These are phyloP conservation scores for Acanthaster planci DNA, from an alignment of 35 echinoderm and acorn worm species.

Conservation along the genomic window DNA sequence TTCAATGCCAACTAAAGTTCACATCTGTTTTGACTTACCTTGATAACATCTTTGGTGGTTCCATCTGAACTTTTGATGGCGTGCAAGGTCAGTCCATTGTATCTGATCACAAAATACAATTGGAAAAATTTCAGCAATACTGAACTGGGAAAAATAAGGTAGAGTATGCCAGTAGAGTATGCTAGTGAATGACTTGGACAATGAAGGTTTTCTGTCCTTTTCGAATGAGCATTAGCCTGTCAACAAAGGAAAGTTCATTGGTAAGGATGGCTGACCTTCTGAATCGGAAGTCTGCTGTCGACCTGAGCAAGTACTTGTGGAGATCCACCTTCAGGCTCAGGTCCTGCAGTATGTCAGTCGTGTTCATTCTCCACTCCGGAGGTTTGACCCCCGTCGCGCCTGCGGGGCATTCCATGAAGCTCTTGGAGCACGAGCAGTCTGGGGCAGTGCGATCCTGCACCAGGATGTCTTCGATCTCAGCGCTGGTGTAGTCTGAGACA, in stretches of 20 bases:
- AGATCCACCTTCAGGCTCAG: constrained; percentile 66
- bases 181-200: too few species aligned
- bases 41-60: not conserved
- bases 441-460: constrained; percentile 27
- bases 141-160: too few species aligned
- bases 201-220: too few species aligned
- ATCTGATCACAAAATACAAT: too few species aligned
- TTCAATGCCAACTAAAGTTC: too few species aligned
- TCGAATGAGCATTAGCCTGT: too few species aligned
- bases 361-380: constrained; percentile 67
- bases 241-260: too few species aligned
- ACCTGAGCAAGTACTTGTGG: constrained; percentile 61
- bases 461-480: not conserved
- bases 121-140: too few species aligned
- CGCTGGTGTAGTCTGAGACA: not conserved
- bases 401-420: constrained; percentile 35
- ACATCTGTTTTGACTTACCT: not conserved
- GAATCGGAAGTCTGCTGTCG: constrained; percentile 19
- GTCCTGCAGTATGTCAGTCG: constrained; percentile 57
- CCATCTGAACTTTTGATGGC: constrained; percentile 19
- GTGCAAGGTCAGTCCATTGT: constrained; percentile 47
- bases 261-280: constrained; percentile 56
- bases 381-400: constrained; percentile 40
- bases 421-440: constrained; percentile 32
- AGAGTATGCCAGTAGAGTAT: too few species aligned